These are phyloP conservation scores for Cylloceria caligata DNA, from an alignment of 2,888 invertebrate species.

Conservation along the genomic window DNA sequence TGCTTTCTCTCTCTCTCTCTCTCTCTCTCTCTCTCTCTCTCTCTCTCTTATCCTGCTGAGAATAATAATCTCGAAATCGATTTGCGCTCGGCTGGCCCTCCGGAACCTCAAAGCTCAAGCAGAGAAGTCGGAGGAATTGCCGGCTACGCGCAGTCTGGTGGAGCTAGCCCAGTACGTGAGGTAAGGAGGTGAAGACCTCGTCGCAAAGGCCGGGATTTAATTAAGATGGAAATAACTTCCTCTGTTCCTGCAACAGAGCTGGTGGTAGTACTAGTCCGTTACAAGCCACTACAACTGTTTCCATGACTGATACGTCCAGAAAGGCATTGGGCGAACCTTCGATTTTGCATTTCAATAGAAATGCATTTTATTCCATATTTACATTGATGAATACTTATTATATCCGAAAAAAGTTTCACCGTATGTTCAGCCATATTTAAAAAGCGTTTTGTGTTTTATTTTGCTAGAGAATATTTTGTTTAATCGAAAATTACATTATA, in stretches of 20 bases:
- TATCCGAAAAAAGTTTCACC: background rate
- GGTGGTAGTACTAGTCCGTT: background rate
- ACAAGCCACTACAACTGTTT: background rate
- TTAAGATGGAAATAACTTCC: slow-evolving; percentile 71
- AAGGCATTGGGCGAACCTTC: background rate
- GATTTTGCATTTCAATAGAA: background rate
- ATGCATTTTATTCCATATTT: background rate
- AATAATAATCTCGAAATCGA: slow-evolving; percentile 62
- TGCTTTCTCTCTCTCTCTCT: slow-evolving; percentile 29
- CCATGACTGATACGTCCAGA: background rate
- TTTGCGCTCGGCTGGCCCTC: slow-evolving; percentile 45
- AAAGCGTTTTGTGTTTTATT: no score
- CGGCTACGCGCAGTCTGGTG: slow-evolving; percentile 17
- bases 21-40: slow-evolving; percentile 29
- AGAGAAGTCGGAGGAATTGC: slow-evolving; percentile 31
- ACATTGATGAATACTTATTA: background rate
- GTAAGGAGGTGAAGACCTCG: slow-evolving; percentile 57
- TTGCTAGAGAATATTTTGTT: no score
- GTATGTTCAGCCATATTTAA: no score
- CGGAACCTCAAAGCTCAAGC: slow-evolving; percentile 41
- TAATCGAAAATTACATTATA: background rate
- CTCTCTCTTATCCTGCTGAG: slow-evolving; percentile 48
- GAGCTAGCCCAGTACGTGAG: slow-evolving; percentile 54
- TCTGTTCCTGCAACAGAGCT: slow-evolving; percentile 16
- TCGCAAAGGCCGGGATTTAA: slow-evolving; percentile 65